These are phyloP conservation scores for Anguilla pacifica DNA, from an alignment of 2,797 vertebrate genomes.

Conservation along the genomic window DNA sequence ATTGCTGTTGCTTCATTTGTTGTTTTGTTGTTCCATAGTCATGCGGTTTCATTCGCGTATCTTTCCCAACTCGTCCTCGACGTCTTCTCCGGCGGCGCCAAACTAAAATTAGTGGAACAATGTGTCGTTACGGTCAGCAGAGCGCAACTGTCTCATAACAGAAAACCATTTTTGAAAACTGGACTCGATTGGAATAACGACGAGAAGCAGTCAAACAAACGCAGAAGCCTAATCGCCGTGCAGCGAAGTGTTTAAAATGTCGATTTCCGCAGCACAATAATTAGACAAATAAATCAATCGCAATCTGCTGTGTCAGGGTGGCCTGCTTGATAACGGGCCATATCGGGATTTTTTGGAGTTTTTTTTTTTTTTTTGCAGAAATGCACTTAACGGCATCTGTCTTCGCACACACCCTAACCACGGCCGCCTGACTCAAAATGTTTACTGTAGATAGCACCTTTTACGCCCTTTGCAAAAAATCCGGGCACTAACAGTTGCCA, in stretches of 20 bases:
- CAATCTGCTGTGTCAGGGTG: not conserved
- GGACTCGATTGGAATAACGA: not conserved
- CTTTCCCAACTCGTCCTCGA: not conserved
- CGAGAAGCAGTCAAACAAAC: not conserved
- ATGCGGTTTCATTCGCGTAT: not conserved
- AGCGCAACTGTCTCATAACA: not conserved
- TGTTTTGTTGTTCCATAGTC: not conserved
- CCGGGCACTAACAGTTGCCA: conserved; percentile 23
- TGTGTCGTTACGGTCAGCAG: not conserved
- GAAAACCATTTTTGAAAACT: not conserved
- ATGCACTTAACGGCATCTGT: conserved; percentile 17
- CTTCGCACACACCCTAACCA: conserved; percentile 11
- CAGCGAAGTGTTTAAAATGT: not conserved
- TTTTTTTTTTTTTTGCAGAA: conserved; percentile 5
- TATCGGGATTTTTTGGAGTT: not conserved
- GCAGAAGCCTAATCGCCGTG: not conserved
- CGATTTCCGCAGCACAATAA: not conserved
- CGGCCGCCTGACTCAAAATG: not conserved
- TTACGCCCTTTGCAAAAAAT: conserved; percentile 14
- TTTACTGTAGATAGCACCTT: conserved; percentile 43
- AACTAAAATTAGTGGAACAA: not conserved
- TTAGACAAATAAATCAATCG: not conserved
- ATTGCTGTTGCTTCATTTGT: not conserved
- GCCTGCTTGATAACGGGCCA: not conserved
- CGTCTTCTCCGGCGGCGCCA: not conserved